phyloP scores from a whole-genome alignment of 2,113 vertebrate genomes.

The Entelurus aequoreus region DNA sequence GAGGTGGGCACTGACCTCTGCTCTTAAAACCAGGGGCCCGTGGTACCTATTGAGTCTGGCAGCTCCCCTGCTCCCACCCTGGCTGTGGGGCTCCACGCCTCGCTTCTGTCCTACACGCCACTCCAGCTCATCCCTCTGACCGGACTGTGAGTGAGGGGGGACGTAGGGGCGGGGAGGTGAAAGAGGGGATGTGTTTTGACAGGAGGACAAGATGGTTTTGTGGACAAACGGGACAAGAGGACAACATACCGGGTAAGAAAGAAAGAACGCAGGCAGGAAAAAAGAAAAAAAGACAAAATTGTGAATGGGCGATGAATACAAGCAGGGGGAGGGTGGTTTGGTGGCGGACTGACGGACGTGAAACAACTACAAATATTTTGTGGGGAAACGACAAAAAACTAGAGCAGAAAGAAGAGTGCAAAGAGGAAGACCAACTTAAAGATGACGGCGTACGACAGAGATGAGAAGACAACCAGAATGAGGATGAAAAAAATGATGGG shows the following conservation, averaged over 20 bases:
- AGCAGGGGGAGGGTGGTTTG: constrained; percentile 8
- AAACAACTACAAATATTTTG: neutral
- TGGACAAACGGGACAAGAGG: constrained; percentile 66
- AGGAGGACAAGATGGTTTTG: constrained; percentile 38
- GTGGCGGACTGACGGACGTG: constrained; percentile 5
- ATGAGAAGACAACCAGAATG: constrained; percentile 84
- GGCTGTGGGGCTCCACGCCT: constrained; percentile 79
- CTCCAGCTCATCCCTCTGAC: constrained; percentile 94
- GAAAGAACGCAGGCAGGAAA: constrained; percentile 21
- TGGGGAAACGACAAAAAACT: constrained; percentile 51
- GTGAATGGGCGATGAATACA: constrained; percentile 60
- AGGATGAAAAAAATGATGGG: constrained; percentile 88
- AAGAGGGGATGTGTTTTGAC: neutral
- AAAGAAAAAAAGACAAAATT: constrained; percentile 66
- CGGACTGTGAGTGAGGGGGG: constrained; percentile 83
- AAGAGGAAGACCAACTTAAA: constrained; percentile 90
- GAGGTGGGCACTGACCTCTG: constrained; percentile 84
- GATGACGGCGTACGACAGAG: constrained; percentile 82
- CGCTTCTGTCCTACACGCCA: constrained; percentile 85
- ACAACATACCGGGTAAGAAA: constrained; percentile 69
- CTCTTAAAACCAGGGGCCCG: constrained; percentile 85
- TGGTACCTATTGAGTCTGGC: constrained; percentile 85
- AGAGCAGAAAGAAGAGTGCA: constrained; percentile 87
- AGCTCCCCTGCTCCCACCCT: constrained; percentile 77
- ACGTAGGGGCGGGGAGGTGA: neutral